A percentile compares a stretch with the other conserved stretches of the same genome.
phyloP scores from a whole-genome alignment of 2,113 vertebrate species.

The Brachyhypopomus gauderio region DNA sequence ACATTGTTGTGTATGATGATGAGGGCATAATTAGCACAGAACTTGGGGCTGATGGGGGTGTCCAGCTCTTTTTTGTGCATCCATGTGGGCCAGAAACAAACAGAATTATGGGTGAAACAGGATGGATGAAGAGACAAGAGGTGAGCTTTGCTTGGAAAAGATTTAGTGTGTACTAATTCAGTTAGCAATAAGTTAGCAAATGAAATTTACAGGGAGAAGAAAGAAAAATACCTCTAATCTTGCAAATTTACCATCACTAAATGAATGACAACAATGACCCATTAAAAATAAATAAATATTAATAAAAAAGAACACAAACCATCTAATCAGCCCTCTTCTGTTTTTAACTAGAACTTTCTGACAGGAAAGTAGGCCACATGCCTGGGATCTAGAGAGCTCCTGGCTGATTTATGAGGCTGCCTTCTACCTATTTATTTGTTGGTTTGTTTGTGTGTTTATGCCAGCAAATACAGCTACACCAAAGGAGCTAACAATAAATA shows the following conservation, averaged over 20 bases:
- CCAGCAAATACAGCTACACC: background rate
- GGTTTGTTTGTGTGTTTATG: background rate
- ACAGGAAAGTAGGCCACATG: conserved; percentile 1
- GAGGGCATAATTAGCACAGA: no score
- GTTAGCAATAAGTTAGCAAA: conserved; percentile 44
- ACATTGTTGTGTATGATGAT: no score
- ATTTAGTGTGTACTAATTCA: conserved; percentile 63
- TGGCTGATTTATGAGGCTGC: background rate
- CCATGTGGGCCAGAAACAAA: conserved; percentile 47
- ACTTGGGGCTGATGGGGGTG: no score
- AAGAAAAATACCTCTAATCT: conserved; percentile 40
- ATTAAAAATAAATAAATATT: background rate
- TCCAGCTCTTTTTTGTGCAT: background rate
- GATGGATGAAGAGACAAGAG: conserved; percentile 53
- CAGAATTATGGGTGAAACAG: conserved; percentile 64
- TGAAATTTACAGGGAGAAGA: conserved; percentile 45
- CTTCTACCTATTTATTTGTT: conserved; percentile 11
- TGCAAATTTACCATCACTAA: conserved; percentile 39
- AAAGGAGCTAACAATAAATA: background rate
- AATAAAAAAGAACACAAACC: background rate
- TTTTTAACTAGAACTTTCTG: background rate
- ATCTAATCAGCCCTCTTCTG: background rate
- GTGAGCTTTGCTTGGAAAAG: conserved; percentile 49
- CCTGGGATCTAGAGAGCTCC: background rate
- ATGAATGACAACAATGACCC: conserved; percentile 13